These are phyloP conservation scores for Spongia lamella DNA, from an alignment of 37 sponge, comb jelly and placozoan species.

Conservation along the genomic window DNA sequence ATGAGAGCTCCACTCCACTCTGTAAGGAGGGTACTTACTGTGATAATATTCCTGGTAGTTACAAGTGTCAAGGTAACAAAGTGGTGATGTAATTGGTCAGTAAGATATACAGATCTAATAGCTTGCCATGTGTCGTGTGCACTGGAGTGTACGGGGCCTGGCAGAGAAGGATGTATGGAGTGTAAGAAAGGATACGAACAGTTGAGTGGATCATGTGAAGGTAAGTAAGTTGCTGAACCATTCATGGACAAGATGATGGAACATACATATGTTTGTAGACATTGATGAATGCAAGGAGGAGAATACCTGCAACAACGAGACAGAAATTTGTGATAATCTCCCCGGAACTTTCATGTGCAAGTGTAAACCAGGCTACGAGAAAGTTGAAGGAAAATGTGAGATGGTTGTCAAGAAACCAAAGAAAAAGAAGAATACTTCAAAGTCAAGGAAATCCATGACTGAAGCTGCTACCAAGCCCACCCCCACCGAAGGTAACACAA, in stretches of 20 bases:
- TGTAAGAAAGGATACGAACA: conserved; percentile 70
- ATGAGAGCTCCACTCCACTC: conserved; percentile 4
- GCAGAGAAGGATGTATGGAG: conserved; percentile 55
- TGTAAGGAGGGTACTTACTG: conserved; percentile 81
- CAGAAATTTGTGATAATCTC: conserved; percentile 63
- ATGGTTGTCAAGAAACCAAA: conserved; percentile 15
- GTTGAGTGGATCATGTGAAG: conserved; percentile 64
- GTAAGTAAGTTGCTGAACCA: conserved; percentile 42
- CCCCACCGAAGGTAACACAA: too few species aligned
- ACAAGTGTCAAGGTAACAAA: conserved; percentile 59
- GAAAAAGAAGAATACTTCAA: not conserved
- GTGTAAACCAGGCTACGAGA: conserved; percentile 63
- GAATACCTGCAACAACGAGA: conserved; percentile 52
- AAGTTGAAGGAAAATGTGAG: conserved; percentile 63
- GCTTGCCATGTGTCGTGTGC: conserved; percentile 71
- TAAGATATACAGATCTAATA: conserved; percentile 1
- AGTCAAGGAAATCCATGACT: conserved; percentile 3
- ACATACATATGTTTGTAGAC: conserved; percentile 23
- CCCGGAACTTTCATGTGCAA: conserved; percentile 67
- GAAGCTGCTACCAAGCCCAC: too few species aligned
- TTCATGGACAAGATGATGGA: not conserved
- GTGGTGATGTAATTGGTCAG: not conserved
- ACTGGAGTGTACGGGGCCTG: conserved; percentile 54
- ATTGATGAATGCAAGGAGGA: conserved; percentile 55
- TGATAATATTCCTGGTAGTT: conserved; percentile 67